Evolutionary conservation across 1,140 invertebrate genomes (phyloP), one percentile per base, ranked within the genome.

Genomic region (Globodera ellingtonae): DNA sequence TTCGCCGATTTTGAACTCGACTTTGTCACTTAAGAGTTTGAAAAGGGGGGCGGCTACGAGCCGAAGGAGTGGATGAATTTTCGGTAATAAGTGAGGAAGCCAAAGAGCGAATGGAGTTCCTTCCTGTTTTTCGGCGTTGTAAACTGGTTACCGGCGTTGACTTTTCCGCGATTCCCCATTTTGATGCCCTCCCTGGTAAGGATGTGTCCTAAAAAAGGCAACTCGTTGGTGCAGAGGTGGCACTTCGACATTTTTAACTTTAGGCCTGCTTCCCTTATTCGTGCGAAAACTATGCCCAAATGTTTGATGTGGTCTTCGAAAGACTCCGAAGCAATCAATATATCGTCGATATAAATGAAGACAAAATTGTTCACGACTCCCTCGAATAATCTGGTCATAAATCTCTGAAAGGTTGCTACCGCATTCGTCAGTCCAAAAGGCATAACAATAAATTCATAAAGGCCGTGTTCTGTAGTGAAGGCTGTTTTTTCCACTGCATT

Each of bases 351-450:
- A 35, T 35, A 35, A 35, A 35, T 35, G 35, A 35, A 35, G 35
- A 82, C 81, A 8, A 44, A 79, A 50, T 47, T 59, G 9, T 79
- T 48, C 3, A 79, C 15, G 7, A 91, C 72, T 21, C 83, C 86
- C 46, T 76, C 74, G 3, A 91, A 82, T 1, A 91, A 85, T 24
- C 87, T 47, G 80, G 91, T 86, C 75, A 92, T 91, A n/a, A 91
- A 89, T 15, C 91, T 77, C 83, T 92, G 90, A 82, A 92, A 92
- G 18, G 89, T 87, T 13, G 87, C 82, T 15, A 89, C 87, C 47
- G 89, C 86, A 81, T 90, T 35, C 35, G 35, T 35, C 35, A 35
- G 35, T 2, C 35, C 35, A 35, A 35, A 35, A 1, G 35, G 35
- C 91, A 13, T 72, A 77, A 88, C 77, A 6, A 72, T 79, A 79